Evolutionary conservation across 2,113 vertebrate genomes (phyloP), one percentile per base, ranked within the genome.

Genomic region (Hassar affinis): DNA sequence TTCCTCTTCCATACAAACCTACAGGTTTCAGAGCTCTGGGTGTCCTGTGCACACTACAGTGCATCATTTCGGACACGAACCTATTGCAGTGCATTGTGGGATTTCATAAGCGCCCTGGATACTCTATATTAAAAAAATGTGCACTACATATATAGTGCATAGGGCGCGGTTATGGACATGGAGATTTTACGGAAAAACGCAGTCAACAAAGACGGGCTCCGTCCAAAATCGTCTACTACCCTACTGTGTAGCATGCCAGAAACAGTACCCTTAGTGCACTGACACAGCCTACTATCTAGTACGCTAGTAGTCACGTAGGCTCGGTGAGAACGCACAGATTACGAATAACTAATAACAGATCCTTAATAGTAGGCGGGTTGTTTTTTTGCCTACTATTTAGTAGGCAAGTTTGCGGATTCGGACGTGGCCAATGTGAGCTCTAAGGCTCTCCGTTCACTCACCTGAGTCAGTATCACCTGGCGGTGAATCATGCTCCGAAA

Each of bases 391-490:
- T 51, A 30, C 14, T 76, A 76, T 54, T 35, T 76, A 38, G 27
- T 77, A 57, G 3, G 52, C 30, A 77, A 77, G 75, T 22, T 18
- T 56, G 76, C 35, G 25, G 30, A 38, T 61, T 17, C 4, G 56
- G 52, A 80, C 49, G 59, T 25, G 6, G n/a, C 57, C 59, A 51
- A 38, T 10, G 33, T 71, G 35, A 74, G 33, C 18, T 33, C 49
- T 38, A n/a, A 61, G 8, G 51, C 7, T 25, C 4, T 66, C 56
- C 0, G n/a, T 8, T 25, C 64, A 25, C 88, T 88, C 80, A 89
- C 89, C 89, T 88, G 87, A 79, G 86, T 84, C 82, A 90, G 85
- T 80, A 86, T 88, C 87, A 89, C 85, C 88, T 90, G 89, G 68
- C 87, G 84, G 77, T 89, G 87, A 88, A 89, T 88, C 89, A 90